Evolutionary conservation across 2,888 invertebrate genomes (phyloP).

Genomic region (Cantharis rustica): DNA sequence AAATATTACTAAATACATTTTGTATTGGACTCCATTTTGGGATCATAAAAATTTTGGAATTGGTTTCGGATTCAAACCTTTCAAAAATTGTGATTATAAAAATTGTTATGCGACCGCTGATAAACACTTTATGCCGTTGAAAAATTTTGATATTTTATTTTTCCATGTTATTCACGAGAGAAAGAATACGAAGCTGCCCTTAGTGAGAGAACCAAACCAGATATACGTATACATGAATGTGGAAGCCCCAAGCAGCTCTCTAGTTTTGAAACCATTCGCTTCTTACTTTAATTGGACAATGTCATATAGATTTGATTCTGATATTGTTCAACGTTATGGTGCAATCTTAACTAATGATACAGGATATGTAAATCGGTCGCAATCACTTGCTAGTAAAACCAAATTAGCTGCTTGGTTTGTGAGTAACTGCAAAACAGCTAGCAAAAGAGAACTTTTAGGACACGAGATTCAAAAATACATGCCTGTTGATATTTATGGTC

Average conservation of each 20-base stretch:
- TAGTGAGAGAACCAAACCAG: slow-evolving; percentile 52
- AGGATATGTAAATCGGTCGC: slow-evolving; percentile 30
- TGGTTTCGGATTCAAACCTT: slow-evolving; percentile 36
- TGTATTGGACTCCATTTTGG: slow-evolving; percentile 42
- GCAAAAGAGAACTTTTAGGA: slow-evolving; percentile 56
- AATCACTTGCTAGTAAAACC: slow-evolving; percentile 44
- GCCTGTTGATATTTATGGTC: slow-evolving; percentile 65
- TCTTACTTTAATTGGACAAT: slow-evolving; percentile 63
- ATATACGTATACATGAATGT: slow-evolving; percentile 58
- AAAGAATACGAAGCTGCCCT: slow-evolving; percentile 46
- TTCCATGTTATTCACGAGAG: slow-evolving; percentile 55
- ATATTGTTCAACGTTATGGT: slow-evolving; percentile 53
- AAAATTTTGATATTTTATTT: slow-evolving; percentile 59
- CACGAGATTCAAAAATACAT: slow-evolving; percentile 61
- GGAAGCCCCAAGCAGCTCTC: slow-evolving; percentile 55
- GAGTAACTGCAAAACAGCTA: slow-evolving; percentile 59
- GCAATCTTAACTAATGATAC: slow-evolving; percentile 28
- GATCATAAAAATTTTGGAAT: slow-evolving; percentile 31
- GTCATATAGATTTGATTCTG: slow-evolving; percentile 58
- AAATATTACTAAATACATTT: slow-evolving; percentile 28
- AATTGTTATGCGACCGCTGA: slow-evolving; percentile 57
- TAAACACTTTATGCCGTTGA: slow-evolving; percentile 47
- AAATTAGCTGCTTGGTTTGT: slow-evolving; percentile 63
- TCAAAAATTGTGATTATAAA: slow-evolving; percentile 48
- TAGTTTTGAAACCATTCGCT: slow-evolving; percentile 37